Percentiles rank a stretch among this genome's conserved stretches.
These are phyloP conservation scores for Strigamia transsilvanica DNA, from an alignment of 2,888 invertebrate genomes.

Conservation along the genomic window DNA sequence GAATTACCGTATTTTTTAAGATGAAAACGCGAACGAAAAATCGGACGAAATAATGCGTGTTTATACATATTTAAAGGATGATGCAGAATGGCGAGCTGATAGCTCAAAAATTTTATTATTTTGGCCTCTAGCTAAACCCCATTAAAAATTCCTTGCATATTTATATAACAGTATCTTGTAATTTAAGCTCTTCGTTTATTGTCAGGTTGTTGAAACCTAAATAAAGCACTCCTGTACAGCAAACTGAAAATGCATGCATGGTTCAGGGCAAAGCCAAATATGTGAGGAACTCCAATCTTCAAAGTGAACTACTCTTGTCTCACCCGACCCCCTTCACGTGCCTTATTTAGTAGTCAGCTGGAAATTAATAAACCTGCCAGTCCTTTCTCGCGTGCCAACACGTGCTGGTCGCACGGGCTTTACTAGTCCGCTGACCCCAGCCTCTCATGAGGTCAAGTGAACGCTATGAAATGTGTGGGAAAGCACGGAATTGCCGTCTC, in stretches of 20 bases:
- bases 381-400: slow-evolving; percentile 33
- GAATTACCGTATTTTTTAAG: no score
- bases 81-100: no score
- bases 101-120: neutral
- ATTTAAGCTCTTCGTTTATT: slow-evolving; percentile 11
- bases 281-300: slow-evolving; percentile 46
- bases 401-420: slow-evolving; percentile 49
- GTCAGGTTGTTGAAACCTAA: slow-evolving; percentile 9
- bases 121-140: neutral
- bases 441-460: slow-evolving; percentile 36
- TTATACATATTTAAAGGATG: no score
- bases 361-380: slow-evolving; percentile 47
- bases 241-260: slow-evolving; percentile 21
- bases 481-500: slow-evolving; percentile 41
- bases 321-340: slow-evolving; percentile 30
- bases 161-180: slow-evolving; percentile 11
- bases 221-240: slow-evolving; percentile 2
- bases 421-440: slow-evolving; percentile 41
- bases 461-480: slow-evolving; percentile 41
- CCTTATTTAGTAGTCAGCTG: slow-evolving; percentile 47
- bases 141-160: slow-evolving; percentile 12
- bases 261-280: slow-evolving; percentile 42
- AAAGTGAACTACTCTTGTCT: slow-evolving; percentile 42
- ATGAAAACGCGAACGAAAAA: no score
- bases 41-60: no score